These are phyloP conservation scores for Scophthalmus maximus DNA, from an alignment of 2,113 vertebrate genomes.

Conservation along the genomic window DNA sequence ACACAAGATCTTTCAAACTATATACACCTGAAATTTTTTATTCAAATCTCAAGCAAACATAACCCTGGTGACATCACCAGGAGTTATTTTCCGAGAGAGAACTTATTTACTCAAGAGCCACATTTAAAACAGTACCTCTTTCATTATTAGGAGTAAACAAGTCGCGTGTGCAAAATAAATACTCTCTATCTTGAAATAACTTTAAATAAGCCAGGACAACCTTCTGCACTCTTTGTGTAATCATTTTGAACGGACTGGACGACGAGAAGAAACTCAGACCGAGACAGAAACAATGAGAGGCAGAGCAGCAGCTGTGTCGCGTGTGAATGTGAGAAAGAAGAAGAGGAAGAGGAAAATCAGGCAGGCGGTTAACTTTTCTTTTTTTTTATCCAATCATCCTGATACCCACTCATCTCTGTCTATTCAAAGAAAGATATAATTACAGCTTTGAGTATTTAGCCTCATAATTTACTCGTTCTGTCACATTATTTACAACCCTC, in stretches of 20 bases:
- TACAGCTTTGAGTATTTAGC: conserved; percentile 85
- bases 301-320: conserved; percentile 15
- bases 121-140: not conserved
- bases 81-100: not conserved
- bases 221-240: not conserved
- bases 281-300: conserved; percentile 6
- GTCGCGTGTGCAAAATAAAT: conserved; percentile 5
- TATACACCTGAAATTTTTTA: no score
- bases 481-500: conserved; percentile 75
- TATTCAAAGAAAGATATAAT: conserved; percentile 82
- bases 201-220: conserved; percentile 26
- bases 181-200: not conserved
- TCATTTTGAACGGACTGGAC: conserved; percentile 8
- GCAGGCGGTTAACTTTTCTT: conserved; percentile 55
- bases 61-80: not conserved
- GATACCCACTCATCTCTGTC: conserved; percentile 77
- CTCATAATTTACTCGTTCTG: conserved; percentile 78
- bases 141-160: conserved; percentile 6
- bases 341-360: conserved; percentile 29
- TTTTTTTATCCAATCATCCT: conserved; percentile 72
- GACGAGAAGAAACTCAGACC: conserved; percentile 8
- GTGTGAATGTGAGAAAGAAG: conserved; percentile 32
- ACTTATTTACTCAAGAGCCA: not conserved
- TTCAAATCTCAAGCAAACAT: not conserved
- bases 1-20: not conserved